These are phyloP conservation scores for Hanleya hanleyi DNA, from an alignment of 2,888 invertebrate species.

Conservation along the genomic window DNA sequence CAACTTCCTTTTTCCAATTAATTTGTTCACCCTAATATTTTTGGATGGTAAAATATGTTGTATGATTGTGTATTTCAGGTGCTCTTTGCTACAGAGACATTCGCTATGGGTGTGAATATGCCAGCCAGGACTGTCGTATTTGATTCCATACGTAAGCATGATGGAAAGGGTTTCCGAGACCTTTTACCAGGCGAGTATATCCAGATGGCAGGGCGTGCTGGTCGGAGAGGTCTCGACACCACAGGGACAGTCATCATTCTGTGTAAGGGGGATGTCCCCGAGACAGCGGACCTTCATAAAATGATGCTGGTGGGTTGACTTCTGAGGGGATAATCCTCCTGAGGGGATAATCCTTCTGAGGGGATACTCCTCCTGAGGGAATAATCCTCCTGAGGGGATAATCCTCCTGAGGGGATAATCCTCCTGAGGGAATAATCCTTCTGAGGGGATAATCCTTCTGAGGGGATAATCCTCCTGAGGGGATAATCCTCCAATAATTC, in stretches of 20 bases:
- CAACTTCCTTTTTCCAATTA: too few species aligned
- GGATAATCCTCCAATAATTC: too few species aligned
- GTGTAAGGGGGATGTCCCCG: slow-evolving; percentile 83
- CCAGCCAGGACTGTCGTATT: slow-evolving; percentile 98
- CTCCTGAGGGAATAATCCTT: too few species aligned
- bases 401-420: too few species aligned
- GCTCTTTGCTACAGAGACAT: slow-evolving; percentile 98
- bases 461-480: too few species aligned
- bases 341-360: too few species aligned
- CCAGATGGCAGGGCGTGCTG: slow-evolving; percentile 84
- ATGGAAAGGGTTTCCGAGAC: slow-evolving; percentile 85
- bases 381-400: too few species aligned
- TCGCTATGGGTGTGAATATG: slow-evolving; percentile 99
- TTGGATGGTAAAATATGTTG: too few species aligned
- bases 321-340: too few species aligned
- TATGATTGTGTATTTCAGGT: slow-evolving; percentile 82
- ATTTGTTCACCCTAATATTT: too few species aligned
- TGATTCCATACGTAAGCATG: slow-evolving; percentile 92
- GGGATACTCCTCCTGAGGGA: too few species aligned
- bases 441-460: too few species aligned
- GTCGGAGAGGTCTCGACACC: slow-evolving; percentile 92
- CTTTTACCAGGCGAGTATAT: slow-evolving; percentile 95
- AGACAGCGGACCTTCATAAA: slow-evolving; percentile 81
- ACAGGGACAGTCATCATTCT: slow-evolving; percentile 96
- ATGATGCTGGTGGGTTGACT: slow-evolving; percentile 90